Conservation (phyloP, 1,140 invertebrate genomes). For the Eciton burchellii region DNA sequence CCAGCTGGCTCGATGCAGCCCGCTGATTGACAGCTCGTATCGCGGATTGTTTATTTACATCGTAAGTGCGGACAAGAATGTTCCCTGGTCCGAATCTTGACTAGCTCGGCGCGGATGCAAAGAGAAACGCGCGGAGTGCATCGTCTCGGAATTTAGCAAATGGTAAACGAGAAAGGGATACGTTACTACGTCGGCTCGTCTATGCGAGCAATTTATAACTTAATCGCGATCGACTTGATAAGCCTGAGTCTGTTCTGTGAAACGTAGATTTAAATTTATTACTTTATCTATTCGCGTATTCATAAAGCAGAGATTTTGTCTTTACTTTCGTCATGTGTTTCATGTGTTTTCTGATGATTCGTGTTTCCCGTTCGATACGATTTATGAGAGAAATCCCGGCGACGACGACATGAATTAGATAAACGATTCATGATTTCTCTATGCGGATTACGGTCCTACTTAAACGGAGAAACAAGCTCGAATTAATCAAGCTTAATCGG, state of each 20-base stretch:
- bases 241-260: too few species aligned
- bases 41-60: slow-evolving; percentile 41
- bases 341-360: not conserved
- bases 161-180: too few species aligned
- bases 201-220: not conserved
- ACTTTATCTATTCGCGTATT: too few species aligned
- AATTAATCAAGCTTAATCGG: slow-evolving; percentile 29
- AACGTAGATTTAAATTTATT: too few species aligned
- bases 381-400: slow-evolving; percentile 1
- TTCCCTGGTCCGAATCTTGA: not conserved
- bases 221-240: not conserved
- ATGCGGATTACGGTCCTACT: not conserved
- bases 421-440: not conserved
- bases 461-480: not conserved
- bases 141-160: not conserved
- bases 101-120: not conserved
- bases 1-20: slow-evolving; percentile 44
- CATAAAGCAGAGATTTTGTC: not conserved
- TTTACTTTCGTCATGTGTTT: not conserved
- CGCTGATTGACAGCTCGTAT: slow-evolving; percentile 40
- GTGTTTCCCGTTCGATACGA: not conserved
- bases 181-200: not conserved
- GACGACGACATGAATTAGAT: not conserved
- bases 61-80: slow-evolving; percentile 18
- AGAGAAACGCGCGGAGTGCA: not conserved